These are phyloP conservation scores for Carollia perspicillata DNA, from an alignment of 2,113 vertebrate species.

Conservation along the genomic window DNA sequence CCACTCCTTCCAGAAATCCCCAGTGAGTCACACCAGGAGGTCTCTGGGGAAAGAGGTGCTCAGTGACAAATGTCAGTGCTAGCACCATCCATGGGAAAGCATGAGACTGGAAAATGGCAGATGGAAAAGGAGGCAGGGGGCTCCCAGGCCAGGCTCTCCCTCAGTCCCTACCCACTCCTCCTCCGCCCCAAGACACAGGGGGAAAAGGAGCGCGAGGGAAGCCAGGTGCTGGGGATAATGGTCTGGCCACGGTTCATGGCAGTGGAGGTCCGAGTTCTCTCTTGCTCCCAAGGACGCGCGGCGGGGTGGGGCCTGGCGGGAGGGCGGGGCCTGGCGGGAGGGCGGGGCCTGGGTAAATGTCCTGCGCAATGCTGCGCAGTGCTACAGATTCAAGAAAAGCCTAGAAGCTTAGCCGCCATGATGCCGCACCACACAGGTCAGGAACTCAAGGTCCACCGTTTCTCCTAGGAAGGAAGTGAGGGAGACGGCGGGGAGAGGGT, in stretches of 20 bases:
- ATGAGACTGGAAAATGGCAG: neutral
- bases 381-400: slow-evolving; percentile 2
- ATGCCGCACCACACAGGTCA: neutral
- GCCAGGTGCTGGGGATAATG: neutral
- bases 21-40: neutral
- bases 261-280: neutral
- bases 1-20: neutral
- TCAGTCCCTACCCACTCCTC: neutral
- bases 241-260: neutral
- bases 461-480: neutral
- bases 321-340: neutral
- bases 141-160: neutral
- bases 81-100: neutral
- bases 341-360: neutral
- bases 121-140: neutral
- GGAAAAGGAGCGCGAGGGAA: neutral
- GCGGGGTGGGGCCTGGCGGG: neutral
- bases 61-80: neutral
- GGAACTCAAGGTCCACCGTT: neutral
- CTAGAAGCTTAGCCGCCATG: slow-evolving; percentile 32
- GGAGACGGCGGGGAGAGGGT: neutral
- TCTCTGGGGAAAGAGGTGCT: neutral
- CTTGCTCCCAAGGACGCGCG: neutral
- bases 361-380: neutral
- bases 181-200: neutral